Evolutionary conservation across 1,140 invertebrate genomes (phyloP).

Genomic region (Micrasema minimum): DNA sequence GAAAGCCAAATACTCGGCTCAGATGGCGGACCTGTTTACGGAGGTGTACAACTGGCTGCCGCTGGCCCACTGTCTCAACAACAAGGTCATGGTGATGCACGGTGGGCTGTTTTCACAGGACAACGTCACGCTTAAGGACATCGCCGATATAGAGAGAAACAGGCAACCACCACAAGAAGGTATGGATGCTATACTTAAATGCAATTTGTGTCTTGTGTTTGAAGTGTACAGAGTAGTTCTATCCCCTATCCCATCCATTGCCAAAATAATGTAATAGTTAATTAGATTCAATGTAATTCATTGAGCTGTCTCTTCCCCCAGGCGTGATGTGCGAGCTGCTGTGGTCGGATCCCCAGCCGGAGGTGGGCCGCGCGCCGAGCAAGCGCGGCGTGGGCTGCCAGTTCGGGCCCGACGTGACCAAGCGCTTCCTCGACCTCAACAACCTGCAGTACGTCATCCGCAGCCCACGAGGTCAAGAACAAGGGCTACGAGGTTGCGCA

Average conservation of each 20-base stretch:
- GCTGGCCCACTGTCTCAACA: conserved; percentile 94
- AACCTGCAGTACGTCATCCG: conserved; percentile 93
- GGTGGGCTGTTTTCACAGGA: conserved; percentile 93
- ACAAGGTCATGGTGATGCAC: conserved; percentile 93
- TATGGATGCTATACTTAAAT: too few relatives aligned
- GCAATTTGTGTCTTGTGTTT: too few relatives aligned
- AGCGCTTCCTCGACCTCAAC: conserved; percentile 86
- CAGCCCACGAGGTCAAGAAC: conserved; percentile 97
- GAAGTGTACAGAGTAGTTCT: too few relatives aligned
- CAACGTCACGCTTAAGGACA: conserved; percentile 91
- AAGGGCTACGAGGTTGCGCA: conserved; percentile 96
- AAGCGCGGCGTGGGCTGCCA: conserved; percentile 98
- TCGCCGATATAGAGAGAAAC: conserved; percentile 88
- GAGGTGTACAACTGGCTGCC: conserved; percentile 99
- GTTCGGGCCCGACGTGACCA: conserved; percentile 98
- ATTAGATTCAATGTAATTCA: neutral
- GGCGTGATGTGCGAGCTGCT: conserved; percentile 96
- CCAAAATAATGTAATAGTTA: too few relatives aligned
- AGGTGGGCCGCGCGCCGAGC: conserved; percentile 86
- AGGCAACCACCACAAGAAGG: conserved; percentile 97
- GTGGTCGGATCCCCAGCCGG: conserved; percentile 97
- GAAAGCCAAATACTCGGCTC: conserved; percentile 90
- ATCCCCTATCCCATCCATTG: too few relatives aligned
- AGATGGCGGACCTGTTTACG: conserved; percentile 97
- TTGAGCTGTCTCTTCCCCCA: conserved; percentile 37